phyloP scores from a whole-genome alignment of 2,797 vertebrate species.

The Cossypha niveicapilla region DNA sequence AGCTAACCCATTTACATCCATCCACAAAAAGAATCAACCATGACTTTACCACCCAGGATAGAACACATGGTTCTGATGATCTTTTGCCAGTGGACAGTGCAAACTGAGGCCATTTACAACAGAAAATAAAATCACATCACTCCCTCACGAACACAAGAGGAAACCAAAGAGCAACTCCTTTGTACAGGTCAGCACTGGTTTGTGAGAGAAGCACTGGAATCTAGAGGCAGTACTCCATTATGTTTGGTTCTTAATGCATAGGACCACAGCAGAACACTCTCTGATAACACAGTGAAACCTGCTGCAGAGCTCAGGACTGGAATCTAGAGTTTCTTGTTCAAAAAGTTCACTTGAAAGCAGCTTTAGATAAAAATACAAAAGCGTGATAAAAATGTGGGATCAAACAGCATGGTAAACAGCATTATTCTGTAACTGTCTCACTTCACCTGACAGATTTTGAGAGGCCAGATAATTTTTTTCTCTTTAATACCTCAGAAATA shows the following conservation, averaged over 20 bases:
- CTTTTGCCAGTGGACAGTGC: neutral
- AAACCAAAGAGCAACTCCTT: neutral
- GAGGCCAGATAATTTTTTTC: neutral
- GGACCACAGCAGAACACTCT: neutral
- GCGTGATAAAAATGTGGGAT: neutral
- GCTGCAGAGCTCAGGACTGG: neutral
- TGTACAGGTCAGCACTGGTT: neutral
- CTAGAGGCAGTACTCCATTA: fast-evolving
- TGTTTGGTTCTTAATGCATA: neutral
- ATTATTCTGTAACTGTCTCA: neutral
- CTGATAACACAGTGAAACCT: neutral
- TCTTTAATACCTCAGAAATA: neutral
- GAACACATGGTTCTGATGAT: neutral
- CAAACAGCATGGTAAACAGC: neutral
- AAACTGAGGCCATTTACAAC: neutral
- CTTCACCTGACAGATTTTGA: neutral
- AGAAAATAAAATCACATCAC: neutral
- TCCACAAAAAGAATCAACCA: neutral
- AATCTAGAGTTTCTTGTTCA: neutral
- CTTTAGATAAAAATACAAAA: neutral
- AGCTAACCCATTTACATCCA: too few species aligned
- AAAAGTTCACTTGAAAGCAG: neutral
- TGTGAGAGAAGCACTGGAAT: neutral
- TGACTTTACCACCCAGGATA: neutral
- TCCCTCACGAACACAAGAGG: neutral